These are phyloP conservation scores for Diabrotica undecimpunctata DNA, from an alignment of 1,140 invertebrate genomes.

Conservation along the genomic window DNA sequence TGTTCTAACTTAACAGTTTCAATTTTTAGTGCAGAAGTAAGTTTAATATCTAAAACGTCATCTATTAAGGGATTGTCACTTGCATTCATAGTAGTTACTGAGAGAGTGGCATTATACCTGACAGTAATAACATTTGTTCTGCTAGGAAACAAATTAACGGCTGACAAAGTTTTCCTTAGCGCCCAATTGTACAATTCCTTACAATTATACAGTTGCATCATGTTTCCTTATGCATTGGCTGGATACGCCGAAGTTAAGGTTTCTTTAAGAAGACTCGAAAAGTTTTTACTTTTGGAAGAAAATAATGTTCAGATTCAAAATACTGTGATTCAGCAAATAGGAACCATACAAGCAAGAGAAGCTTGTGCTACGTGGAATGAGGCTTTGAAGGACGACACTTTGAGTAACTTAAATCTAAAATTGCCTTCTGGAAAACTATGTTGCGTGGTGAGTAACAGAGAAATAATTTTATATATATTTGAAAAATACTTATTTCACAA, in stretches of 20 bases:
- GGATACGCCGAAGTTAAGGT: conserved; percentile 54
- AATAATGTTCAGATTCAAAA: conserved; percentile 33
- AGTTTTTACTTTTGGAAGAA: conserved; percentile 57
- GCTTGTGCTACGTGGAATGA: conserved; percentile 59
- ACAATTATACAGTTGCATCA: conserved; percentile 67
- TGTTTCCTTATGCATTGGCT: conserved; percentile 56
- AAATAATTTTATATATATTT: no score
- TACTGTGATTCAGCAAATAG: conserved; percentile 35
- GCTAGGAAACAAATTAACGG: conserved; percentile 57
- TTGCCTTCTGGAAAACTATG: conserved; percentile 62
- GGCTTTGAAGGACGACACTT: conserved; percentile 55
- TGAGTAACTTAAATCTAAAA: conserved; percentile 60
- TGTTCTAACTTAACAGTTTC: not conserved
- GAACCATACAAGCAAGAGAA: conserved; percentile 49
- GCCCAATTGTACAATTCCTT: conserved; percentile 71
- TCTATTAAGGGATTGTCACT: conserved; percentile 69
- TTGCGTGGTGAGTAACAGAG: conserved; percentile 62
- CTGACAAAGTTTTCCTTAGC: conserved; percentile 68
- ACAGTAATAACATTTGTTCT: conserved; percentile 66
- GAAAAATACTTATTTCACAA: no score
- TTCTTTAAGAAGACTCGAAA: conserved; percentile 61
- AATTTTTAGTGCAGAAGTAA: conserved; percentile 59
- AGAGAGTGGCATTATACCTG: conserved; percentile 68
- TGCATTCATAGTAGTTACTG: conserved; percentile 62
- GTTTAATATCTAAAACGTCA: conserved; percentile 62